phyloP scores from a whole-genome alignment of 2,888 invertebrate species.

The Habrosyne pyritoides region DNA sequence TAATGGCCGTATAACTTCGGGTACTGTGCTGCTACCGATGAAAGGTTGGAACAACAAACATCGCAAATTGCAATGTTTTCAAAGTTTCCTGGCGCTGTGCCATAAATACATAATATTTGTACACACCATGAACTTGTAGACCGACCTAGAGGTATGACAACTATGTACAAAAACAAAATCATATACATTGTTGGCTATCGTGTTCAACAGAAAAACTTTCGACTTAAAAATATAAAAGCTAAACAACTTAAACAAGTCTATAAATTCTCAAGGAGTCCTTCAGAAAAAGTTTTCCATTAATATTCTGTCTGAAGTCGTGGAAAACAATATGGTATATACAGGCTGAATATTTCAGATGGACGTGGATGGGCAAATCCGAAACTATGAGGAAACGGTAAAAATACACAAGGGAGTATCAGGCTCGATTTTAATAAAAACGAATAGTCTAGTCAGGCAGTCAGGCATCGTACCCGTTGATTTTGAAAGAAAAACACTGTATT shows the following conservation, averaged over 20 bases:
- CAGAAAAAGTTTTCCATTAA: constrained; percentile 9
- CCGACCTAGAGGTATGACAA: neutral
- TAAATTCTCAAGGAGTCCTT: constrained; percentile 5
- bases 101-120: neutral
- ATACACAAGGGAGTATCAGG: too few species aligned
- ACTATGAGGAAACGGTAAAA: too few species aligned
- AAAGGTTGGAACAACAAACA: neutral
- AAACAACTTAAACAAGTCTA: constrained; percentile 4
- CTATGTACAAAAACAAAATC: neutral
- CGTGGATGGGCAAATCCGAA: too few species aligned
- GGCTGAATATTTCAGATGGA: too few species aligned
- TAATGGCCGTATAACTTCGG: neutral
- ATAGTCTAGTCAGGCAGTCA: too few species aligned
- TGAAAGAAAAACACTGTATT: too few species aligned
- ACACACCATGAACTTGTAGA: neutral
- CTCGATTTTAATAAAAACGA: too few species aligned
- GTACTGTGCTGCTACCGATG: neutral
- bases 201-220: neutral
- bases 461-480: too few species aligned
- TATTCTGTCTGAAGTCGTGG: neutral
- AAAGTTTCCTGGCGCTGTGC: neutral
- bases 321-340: neutral
- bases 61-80: neutral
- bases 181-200: neutral
- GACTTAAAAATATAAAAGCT: neutral